Conservation (phyloP, 2,113 vertebrate genomes). For the Callithrix jacchus region DNA sequence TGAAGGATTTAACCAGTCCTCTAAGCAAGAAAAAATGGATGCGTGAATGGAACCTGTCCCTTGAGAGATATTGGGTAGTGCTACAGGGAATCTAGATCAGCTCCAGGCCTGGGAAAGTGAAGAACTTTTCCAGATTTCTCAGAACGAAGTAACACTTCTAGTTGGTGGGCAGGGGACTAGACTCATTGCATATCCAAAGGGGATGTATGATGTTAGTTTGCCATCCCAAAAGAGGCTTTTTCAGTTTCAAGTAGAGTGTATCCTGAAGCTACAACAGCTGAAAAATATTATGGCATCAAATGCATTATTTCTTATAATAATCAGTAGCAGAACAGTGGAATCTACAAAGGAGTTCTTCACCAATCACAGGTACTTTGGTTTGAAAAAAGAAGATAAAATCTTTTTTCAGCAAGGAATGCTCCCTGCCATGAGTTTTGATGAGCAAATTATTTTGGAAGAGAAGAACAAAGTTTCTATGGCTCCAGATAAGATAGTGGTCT, state of each 20-base stretch:
- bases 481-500: slow-evolving; percentile 96
- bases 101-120: slow-evolving; percentile 89
- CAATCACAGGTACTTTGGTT: slow-evolving; percentile 90
- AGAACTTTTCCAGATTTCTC: slow-evolving; percentile 90
- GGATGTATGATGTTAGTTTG: slow-evolving; percentile 96
- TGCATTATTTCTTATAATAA: slow-evolving; percentile 97
- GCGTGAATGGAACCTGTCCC: slow-evolving; percentile 92
- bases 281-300: slow-evolving; percentile 84
- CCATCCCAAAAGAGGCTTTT: slow-evolving; percentile 98
- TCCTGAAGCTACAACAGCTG: slow-evolving; percentile 92
- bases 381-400: slow-evolving; percentile 89
- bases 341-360: slow-evolving; percentile 92
- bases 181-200: slow-evolving; percentile 95
- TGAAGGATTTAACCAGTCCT: slow-evolving; percentile 75
- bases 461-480: slow-evolving; percentile 95
- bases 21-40: slow-evolving; percentile 86
- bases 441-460: slow-evolving; percentile 94
- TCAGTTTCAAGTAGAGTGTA: slow-evolving; percentile 96
- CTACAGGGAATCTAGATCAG: slow-evolving; percentile 86
- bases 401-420: slow-evolving; percentile 99
- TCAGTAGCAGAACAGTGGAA: slow-evolving; percentile 94
- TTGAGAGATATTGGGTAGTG: slow-evolving; percentile 91
- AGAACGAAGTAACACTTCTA: slow-evolving; percentile 93
- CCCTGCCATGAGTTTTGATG: slow-evolving; percentile 94
- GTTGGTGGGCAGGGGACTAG: slow-evolving; percentile 96